Evolutionary conservation across 2,888 invertebrate genomes (phyloP).

Genomic region (Morpho deidamia): DNA sequence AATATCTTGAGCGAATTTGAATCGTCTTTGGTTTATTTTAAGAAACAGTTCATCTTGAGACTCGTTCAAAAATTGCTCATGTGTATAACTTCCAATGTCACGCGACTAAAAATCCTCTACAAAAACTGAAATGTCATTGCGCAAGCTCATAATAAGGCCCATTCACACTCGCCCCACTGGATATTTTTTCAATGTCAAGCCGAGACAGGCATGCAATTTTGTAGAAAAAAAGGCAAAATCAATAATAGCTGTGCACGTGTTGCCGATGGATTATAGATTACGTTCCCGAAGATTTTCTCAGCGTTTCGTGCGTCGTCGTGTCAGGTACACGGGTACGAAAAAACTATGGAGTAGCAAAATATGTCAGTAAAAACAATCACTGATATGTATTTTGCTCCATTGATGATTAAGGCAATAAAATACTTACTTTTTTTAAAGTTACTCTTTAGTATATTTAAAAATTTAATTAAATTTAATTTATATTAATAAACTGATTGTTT

Average conservation of each 20-base stretch:
- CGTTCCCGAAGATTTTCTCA: slow-evolving; percentile 72
- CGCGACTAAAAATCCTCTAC: slow-evolving; percentile 50
- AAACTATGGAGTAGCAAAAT: slow-evolving; percentile 33
- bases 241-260: slow-evolving; percentile 78
- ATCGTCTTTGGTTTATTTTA: too few species aligned
- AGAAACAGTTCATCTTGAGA: too few species aligned
- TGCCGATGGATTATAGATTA: slow-evolving; percentile 75
- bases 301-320: slow-evolving; percentile 49
- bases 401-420: too few species aligned
- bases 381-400: too few species aligned
- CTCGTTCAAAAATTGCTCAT: background rate
- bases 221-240: slow-evolving; percentile 75
- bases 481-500: too few species aligned
- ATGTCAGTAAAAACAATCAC: too few species aligned
- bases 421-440: too few species aligned
- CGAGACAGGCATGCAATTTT: slow-evolving; percentile 69
- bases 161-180: slow-evolving; percentile 62
- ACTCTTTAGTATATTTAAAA: too few species aligned
- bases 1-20: too few species aligned
- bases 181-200: slow-evolving; percentile 68
- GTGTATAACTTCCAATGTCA: slow-evolving; percentile 36
- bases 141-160: slow-evolving; percentile 72
- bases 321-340: slow-evolving; percentile 54
- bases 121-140: slow-evolving; percentile 72
- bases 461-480: too few species aligned